Evolutionary conservation across 2,888 invertebrate species (phyloP).

Genomic region (Anthoptus insignis): DNA sequence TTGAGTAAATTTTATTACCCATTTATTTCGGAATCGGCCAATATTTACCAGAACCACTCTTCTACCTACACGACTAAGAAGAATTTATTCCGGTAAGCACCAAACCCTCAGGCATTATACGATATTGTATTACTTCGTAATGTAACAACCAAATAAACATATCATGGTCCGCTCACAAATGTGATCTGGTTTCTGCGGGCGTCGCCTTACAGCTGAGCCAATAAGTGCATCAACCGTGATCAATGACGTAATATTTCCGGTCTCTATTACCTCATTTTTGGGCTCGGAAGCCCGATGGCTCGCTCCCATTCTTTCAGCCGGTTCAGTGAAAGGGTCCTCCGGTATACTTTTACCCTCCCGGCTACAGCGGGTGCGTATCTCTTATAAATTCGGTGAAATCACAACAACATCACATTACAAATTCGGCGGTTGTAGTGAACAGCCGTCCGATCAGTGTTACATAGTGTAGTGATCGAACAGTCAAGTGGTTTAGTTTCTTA

Average conservation of each 20-base stretch:
- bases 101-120: background rate
- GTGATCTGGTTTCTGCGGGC: slow-evolving; percentile 50
- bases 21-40: too few species aligned
- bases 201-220: slow-evolving; percentile 62
- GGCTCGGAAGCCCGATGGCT: slow-evolving; percentile 77
- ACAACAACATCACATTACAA: slow-evolving; percentile 81
- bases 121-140: background rate
- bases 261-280: slow-evolving; percentile 79
- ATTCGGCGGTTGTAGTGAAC: slow-evolving; percentile 82
- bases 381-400: slow-evolving; percentile 86
- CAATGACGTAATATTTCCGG: slow-evolving; percentile 79
- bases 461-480: slow-evolving; percentile 66
- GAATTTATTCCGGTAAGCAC: too few species aligned
- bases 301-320: slow-evolving; percentile 83
- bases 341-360: slow-evolving; percentile 82
- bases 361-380: slow-evolving; percentile 68
- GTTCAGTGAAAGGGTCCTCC: slow-evolving; percentile 84
- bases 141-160: background rate
- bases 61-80: too few species aligned
- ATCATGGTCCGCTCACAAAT: background rate
- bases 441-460: slow-evolving; percentile 72
- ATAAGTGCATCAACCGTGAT: slow-evolving; percentile 72
- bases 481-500: slow-evolving; percentile 79
- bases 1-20: too few species aligned
- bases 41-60: too few species aligned